These are phyloP conservation scores for Microcebus griseorufus DNA, from an alignment of 2,113 vertebrate species.

Conservation along the genomic window DNA sequence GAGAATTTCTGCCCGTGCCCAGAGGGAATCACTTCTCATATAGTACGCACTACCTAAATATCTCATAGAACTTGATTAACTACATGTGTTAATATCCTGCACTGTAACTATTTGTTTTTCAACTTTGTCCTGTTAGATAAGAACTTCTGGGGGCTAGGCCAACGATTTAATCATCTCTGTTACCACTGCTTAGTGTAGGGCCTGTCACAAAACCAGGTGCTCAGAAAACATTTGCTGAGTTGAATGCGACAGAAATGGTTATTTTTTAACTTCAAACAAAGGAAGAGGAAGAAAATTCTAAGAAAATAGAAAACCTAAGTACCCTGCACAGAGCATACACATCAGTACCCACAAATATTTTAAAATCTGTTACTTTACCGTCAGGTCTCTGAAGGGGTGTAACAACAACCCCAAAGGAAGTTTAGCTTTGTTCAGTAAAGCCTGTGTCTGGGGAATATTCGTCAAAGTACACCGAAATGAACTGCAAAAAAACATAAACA, in stretches of 20 bases:
- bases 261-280: constrained; percentile 37
- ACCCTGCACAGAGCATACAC: neutral
- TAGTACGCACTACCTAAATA: neutral
- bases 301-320: neutral
- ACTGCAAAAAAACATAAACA: constrained; percentile 81
- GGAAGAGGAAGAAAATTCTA: neutral
- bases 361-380: constrained; percentile 85
- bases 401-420: constrained; percentile 96
- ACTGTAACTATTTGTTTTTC: neutral
- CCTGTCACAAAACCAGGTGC: neutral
- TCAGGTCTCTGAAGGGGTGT: constrained; percentile 97
- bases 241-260: constrained; percentile 16
- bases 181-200: neutral
- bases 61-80: neutral
- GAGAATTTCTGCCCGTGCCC: neutral
- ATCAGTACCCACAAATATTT: neutral
- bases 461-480: constrained; percentile 96
- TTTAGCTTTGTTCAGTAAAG: constrained; percentile 96
- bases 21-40: neutral
- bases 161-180: neutral
- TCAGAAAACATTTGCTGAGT: neutral
- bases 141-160: neutral
- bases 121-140: neutral
- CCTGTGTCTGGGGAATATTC: constrained; percentile 96
- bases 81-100: neutral